phyloP scores from a whole-genome alignment of 1,140 invertebrate species.

The Homalodisca vitripennis region DNA sequence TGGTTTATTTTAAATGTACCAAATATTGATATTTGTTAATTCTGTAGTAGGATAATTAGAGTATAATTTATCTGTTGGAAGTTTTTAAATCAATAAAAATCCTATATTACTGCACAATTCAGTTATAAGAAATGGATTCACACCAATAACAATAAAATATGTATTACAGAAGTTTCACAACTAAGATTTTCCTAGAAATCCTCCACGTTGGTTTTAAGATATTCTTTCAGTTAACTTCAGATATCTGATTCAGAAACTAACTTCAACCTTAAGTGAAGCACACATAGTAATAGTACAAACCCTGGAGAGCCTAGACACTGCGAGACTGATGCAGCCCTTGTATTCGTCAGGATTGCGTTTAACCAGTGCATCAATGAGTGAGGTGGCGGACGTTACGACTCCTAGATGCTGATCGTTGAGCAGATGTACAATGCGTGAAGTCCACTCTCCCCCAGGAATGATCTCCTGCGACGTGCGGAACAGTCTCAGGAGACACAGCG shows the following conservation, averaged over 20 bases:
- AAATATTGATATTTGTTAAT: too few relatives aligned
- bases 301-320: constrained; percentile 93
- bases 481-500: constrained; percentile 90
- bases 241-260: background rate
- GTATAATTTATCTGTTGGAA: too few relatives aligned
- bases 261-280: background rate
- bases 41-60: too few relatives aligned
- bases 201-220: background rate
- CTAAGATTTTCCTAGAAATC: background rate
- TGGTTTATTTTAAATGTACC: too few relatives aligned
- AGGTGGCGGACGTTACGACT: constrained; percentile 97
- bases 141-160: background rate
- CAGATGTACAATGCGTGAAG: constrained; percentile 96
- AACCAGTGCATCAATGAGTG: constrained; percentile 96
- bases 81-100: too few relatives aligned
- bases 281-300: constrained; percentile 54
- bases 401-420: constrained; percentile 99
- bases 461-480: constrained; percentile 93
- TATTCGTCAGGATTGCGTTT: constrained; percentile 99
- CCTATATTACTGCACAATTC: too few relatives aligned
- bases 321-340: constrained; percentile 97
- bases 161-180: background rate
- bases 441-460: constrained; percentile 97
- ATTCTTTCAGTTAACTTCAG: background rate
- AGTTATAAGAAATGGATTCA: too few relatives aligned